Percentiles rank a stretch among this genome's conserved stretches.
These are phyloP conservation scores for Venturia canescens DNA, from an alignment of 1,140 invertebrate genomes.

Conservation along the genomic window DNA sequence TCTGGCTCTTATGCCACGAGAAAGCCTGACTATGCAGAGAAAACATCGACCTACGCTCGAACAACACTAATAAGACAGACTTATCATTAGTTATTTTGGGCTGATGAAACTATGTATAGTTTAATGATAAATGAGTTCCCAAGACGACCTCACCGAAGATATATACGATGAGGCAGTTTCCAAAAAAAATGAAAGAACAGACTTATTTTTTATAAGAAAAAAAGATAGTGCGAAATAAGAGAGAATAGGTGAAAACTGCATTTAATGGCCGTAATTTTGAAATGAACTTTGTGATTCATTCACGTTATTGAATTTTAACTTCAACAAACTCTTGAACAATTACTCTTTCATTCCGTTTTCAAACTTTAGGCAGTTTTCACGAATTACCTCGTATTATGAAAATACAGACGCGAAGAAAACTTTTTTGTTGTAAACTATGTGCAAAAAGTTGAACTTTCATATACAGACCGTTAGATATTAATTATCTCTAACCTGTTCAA, in stretches of 20 bases:
- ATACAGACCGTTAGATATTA: background rate
- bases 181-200: background rate
- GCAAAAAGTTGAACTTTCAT: too few species aligned
- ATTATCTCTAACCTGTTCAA: constrained; percentile 1
- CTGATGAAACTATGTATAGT: constrained; percentile 22
- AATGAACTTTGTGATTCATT: too few species aligned
- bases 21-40: background rate
- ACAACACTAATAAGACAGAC: constrained; percentile 34
- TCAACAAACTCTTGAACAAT: background rate
- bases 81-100: constrained; percentile 42
- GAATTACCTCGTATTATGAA: too few species aligned
- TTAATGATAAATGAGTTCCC: constrained; percentile 37
- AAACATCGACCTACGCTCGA: background rate
- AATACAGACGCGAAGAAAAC: background rate
- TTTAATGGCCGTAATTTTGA: constrained; percentile 16
- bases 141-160: constrained; percentile 24
- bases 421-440: background rate
- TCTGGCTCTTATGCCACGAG: constrained; percentile 16
- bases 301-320: too few species aligned
- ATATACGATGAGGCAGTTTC: background rate
- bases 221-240: background rate
- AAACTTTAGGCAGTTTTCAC: background rate
- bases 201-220: background rate
- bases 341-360: background rate
- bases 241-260: constrained; percentile 31